phyloP scores from a whole-genome alignment of 2,888 invertebrate species.

The Ditylenchus weischeri region DNA sequence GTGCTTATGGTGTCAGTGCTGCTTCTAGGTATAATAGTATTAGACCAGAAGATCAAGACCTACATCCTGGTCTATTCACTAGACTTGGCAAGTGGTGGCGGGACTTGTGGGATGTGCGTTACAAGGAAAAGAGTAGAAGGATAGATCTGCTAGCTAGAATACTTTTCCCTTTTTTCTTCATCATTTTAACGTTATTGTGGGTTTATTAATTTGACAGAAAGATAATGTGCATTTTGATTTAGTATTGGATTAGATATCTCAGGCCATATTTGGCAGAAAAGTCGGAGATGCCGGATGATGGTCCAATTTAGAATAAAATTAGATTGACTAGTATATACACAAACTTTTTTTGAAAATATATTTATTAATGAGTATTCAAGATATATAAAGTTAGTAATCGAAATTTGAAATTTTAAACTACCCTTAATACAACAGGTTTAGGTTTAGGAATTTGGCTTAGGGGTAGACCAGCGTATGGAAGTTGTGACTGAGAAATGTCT shows the following conservation, averaged over 20 bases:
- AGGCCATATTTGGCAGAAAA: conserved; percentile 39
- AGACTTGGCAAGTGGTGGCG: conserved; percentile 29
- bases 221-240: conserved; percentile 20
- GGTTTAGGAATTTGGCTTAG: too few relatives aligned
- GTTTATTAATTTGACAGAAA: not conserved
- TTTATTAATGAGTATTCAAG: not conserved
- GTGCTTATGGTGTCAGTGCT: not conserved
- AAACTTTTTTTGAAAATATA: too few relatives aligned
- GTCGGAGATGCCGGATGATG: conserved; percentile 16
- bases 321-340: too few relatives aligned
- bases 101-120: conserved; percentile 35
- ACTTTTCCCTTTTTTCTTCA: conserved; percentile 46
- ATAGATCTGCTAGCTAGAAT: conserved; percentile 50
- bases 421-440: too few relatives aligned
- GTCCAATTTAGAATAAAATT: not conserved
- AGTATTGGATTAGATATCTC: conserved; percentile 40
- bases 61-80: not conserved
- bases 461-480: too few relatives aligned
- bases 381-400: not conserved
- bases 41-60: conserved; percentile 2
- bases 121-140: conserved; percentile 42
- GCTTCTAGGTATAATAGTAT: not conserved
- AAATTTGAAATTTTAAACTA: too few relatives aligned
- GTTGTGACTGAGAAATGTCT: too few relatives aligned
- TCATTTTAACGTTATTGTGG: conserved; percentile 51